Evolutionary conservation across 2,888 invertebrate species (phyloP).

Genomic region (Lycocerus yunnanus): DNA sequence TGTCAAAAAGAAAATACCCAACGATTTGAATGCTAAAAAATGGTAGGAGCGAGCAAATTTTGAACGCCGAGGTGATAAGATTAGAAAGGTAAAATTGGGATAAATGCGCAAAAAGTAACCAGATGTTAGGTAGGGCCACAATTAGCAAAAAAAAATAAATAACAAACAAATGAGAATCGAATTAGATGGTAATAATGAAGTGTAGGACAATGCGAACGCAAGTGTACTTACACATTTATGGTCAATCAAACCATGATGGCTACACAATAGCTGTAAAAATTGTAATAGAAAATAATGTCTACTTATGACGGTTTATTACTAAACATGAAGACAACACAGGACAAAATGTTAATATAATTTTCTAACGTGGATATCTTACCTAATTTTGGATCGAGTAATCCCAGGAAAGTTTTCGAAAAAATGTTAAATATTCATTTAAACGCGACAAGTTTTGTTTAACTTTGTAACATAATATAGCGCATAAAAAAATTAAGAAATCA

Average conservation of each 20-base stretch:
- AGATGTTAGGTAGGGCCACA: background rate
- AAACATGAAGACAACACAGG: constrained; percentile 16
- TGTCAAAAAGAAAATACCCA: background rate
- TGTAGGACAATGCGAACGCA: background rate
- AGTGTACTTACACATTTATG: constrained; percentile 23
- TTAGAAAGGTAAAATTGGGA: background rate
- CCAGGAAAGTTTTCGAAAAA: constrained; percentile 26
- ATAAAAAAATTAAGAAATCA: constrained; percentile 42
- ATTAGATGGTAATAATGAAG: background rate
- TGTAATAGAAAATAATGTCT: constrained; percentile 42
- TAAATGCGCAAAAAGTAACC: background rate
- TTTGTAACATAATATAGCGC: constrained; percentile 42
- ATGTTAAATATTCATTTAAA: constrained; percentile 17
- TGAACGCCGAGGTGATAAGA: background rate
- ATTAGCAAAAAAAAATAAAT: background rate
- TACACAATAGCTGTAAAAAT: constrained; percentile 47
- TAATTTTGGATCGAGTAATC: constrained; percentile 34
- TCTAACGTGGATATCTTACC: constrained; percentile 25
- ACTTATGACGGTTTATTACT: constrained; percentile 22
- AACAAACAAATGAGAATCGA: background rate
- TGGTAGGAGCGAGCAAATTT: background rate
- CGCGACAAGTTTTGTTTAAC: constrained; percentile 39
- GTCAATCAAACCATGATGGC: constrained; percentile 42
- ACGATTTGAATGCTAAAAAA: background rate
- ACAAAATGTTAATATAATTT: background rate